These are phyloP conservation scores for rat (Rattus norvegicus) DNA, from an alignment of 2,113 vertebrate genomes.

Conservation along the genomic window DNA sequence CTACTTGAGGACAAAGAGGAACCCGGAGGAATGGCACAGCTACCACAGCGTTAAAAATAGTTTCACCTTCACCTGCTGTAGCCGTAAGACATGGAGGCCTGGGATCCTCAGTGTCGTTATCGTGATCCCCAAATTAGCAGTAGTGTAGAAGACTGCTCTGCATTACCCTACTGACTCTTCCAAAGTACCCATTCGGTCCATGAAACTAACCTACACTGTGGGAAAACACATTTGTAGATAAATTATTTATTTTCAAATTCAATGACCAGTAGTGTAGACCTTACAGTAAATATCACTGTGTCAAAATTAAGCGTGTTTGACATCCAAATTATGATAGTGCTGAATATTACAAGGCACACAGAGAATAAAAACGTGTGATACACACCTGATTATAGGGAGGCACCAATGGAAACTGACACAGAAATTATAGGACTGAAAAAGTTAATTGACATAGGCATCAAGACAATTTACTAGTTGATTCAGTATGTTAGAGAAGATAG, in stretches of 20 bases:
- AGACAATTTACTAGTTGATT: background rate
- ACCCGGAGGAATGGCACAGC: background rate
- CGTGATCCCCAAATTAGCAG: background rate
- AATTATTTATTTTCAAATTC: background rate
- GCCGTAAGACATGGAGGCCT: background rate
- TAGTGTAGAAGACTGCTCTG: background rate
- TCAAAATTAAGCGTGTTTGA: conserved; percentile 23
- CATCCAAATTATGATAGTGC: background rate
- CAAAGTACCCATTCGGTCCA: background rate
- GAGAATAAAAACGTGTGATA: background rate
- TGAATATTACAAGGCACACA: background rate
- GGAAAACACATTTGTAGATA: background rate
- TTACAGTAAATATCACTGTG: background rate
- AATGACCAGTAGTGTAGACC: background rate
- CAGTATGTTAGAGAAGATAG: background rate
- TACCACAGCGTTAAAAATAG: background rate
- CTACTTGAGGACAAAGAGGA: background rate
- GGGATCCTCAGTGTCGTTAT: background rate
- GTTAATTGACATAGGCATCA: background rate
- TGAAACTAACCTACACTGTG: background rate
- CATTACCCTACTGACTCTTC: background rate
- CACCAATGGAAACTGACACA: conserved; percentile 22
- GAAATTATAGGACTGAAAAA: conserved; percentile 14
- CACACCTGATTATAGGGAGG: background rate
- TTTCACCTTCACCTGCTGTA: background rate